Evolutionary conservation across 2,113 vertebrate genomes (phyloP).

Genomic region (Nycticebus coucang): DNA sequence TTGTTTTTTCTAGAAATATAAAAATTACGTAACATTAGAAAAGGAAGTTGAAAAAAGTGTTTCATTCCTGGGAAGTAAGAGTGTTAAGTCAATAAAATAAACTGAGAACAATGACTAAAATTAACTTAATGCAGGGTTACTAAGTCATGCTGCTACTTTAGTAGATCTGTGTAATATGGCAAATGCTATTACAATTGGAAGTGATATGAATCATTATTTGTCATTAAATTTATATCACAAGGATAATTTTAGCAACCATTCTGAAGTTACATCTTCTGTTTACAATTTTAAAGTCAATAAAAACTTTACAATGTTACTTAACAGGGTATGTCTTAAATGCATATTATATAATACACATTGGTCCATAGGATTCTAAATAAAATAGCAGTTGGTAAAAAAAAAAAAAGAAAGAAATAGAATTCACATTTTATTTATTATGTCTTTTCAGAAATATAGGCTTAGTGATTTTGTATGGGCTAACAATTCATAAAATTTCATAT

Average conservation of each 20-base stretch:
- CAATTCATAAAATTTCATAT: background rate
- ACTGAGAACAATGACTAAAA: no score
- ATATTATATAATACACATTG: background rate
- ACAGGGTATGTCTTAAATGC: background rate
- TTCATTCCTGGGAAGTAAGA: no score
- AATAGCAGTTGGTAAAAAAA: background rate
- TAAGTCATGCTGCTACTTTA: no score
- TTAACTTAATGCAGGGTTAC: no score
- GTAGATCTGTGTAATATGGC: background rate
- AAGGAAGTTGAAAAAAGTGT: no score
- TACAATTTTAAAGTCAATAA: background rate
- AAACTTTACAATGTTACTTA: background rate
- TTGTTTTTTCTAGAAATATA: background rate
- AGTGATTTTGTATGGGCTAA: background rate
- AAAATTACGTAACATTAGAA: no score
- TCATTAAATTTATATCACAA: background rate
- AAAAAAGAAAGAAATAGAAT: background rate
- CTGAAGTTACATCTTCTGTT: background rate
- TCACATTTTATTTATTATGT: background rate
- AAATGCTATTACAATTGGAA: background rate
- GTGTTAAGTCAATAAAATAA: no score
- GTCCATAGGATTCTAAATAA: background rate
- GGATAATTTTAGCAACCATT: background rate
- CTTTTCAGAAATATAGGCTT: background rate
- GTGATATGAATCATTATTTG: background rate